phyloP scores from a whole-genome alignment of 2,888 invertebrate species.

The Campoletis raptor region DNA sequence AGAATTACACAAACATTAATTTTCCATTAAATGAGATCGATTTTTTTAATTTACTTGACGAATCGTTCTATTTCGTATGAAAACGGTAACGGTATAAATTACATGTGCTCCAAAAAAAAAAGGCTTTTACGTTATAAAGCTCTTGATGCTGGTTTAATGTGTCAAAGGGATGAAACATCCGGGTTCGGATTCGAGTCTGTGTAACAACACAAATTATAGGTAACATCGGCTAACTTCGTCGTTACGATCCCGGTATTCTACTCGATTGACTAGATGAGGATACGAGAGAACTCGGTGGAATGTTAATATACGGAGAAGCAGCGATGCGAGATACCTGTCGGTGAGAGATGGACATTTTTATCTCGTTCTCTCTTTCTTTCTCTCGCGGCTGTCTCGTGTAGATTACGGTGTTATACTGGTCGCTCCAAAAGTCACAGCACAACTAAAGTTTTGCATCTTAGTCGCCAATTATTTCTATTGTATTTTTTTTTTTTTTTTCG shows the following conservation, averaged over 20 bases:
- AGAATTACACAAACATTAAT: background rate
- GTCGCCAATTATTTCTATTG: too few species aligned
- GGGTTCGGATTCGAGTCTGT: background rate
- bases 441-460: too few species aligned
- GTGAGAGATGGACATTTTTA: constrained; percentile 51
- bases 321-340: constrained; percentile 56
- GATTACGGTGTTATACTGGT: constrained; percentile 4
- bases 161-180: constrained; percentile 29
- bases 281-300: constrained; percentile 60
- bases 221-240: constrained; percentile 40
- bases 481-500: background rate
- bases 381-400: background rate
- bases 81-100: background rate
- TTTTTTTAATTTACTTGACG: background rate
- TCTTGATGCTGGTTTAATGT: background rate
- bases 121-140: background rate
- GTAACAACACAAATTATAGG: constrained; percentile 19
- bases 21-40: background rate
- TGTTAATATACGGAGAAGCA: constrained; percentile 68
- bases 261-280: constrained; percentile 68
- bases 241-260: constrained; percentile 57
- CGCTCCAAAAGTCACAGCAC: background rate
- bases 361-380: background rate
- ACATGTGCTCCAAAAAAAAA: background rate
- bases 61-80: background rate